These are phyloP conservation scores for Silurus lanzhouensis DNA, from an alignment of 2,797 vertebrate genomes.

Conservation along the genomic window DNA sequence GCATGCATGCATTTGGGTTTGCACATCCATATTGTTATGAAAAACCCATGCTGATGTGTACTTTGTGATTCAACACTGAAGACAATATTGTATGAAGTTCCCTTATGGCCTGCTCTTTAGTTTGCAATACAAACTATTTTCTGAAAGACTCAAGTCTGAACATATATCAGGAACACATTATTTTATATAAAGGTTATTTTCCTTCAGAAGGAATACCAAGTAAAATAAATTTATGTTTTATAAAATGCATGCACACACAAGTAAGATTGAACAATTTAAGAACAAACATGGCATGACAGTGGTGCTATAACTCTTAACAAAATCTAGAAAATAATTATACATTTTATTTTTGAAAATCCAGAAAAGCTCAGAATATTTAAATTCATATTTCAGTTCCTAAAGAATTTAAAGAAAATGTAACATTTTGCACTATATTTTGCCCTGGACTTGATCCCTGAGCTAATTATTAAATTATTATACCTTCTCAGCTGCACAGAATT, in stretches of 20 bases:
- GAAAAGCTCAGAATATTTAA: conserved; percentile 5
- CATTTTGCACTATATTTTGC: neutral
- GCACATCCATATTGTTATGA: conserved; percentile 20
- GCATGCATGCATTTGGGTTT: conserved; percentile 15
- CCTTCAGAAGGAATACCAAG: neutral
- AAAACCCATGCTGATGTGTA: conserved; percentile 27
- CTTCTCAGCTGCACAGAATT: neutral
- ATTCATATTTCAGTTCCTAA: neutral
- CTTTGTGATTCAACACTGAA: neutral
- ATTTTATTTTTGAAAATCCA: conserved; percentile 6
- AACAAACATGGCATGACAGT: conserved; percentile 9
- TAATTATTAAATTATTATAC: neutral
- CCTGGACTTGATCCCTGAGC: neutral
- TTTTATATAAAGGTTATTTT: conserved; percentile 7
- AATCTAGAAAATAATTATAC: neutral
- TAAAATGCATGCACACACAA: neutral
- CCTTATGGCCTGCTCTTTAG: neutral
- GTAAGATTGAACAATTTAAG: neutral
- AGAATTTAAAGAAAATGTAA: no score
- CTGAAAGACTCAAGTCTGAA: neutral
- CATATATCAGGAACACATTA: neutral
- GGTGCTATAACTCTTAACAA: conserved; percentile 5
- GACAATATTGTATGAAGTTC: neutral
- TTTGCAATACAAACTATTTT: neutral
- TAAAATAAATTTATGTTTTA: neutral